A percentile compares a stretch with the other conserved stretches of the same genome.
phyloP scores from a whole-genome alignment of 2,888 invertebrate genomes.

The Agonopterix heracliana region DNA sequence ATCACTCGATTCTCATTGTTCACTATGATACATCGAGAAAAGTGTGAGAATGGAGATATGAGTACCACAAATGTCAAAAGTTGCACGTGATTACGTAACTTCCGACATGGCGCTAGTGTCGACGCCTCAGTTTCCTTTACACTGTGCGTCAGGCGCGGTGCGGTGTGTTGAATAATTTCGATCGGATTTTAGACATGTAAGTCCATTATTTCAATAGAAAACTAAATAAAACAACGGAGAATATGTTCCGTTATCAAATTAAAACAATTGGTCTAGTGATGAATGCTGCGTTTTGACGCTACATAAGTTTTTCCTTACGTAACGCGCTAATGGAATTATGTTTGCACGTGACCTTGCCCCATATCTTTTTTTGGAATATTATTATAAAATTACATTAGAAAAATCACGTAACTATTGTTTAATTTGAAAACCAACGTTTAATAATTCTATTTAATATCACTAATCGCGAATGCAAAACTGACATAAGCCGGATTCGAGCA shows the following conservation, averaged over 20 bases:
- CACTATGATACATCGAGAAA: neutral
- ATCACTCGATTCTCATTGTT: no score
- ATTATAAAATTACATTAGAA: conserved; percentile 3
- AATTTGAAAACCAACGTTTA: no score
- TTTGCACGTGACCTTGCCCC: conserved; percentile 71
- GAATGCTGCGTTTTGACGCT: no score
- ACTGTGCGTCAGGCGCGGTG: conserved; percentile 69
- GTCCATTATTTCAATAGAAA: conserved; percentile 19
- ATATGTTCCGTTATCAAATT: no score
- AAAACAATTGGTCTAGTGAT: no score
- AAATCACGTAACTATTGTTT: neutral
- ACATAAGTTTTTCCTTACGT: conserved; percentile 54
- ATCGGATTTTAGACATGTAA: conserved; percentile 69
- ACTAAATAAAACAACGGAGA: no score
- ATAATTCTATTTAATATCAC: no score
- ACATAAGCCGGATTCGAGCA: no score
- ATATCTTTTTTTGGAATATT: conserved; percentile 26
- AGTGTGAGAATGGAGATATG: neutral
- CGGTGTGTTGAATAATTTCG: conserved; percentile 55
- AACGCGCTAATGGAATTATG: conserved; percentile 59
- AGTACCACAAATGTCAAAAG: conserved; percentile 28
- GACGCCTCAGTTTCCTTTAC: conserved; percentile 58
- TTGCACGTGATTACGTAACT: conserved; percentile 62
- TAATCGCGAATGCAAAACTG: no score
- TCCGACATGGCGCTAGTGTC: conserved; percentile 55